Base-by-base conservation (phyloP, 2,113 vertebrate species). In the Pachypanchax playfairii region DNA sequence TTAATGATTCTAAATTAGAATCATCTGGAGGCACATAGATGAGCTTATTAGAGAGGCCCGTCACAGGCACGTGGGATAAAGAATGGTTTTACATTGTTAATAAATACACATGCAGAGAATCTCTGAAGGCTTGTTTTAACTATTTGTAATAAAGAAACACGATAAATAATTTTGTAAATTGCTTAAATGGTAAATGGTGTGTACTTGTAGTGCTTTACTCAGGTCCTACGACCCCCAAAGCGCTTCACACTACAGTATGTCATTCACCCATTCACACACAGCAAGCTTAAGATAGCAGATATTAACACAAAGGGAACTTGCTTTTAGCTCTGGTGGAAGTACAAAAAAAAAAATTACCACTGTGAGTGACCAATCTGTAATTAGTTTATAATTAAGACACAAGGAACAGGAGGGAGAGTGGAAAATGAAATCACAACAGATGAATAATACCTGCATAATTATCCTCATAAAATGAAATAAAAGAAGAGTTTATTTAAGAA, bases 401-500 rank as follows among this genome's bases (percentile, higher is more conserved):
- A 21, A 26, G 47, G 59, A 70, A 47, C 46, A 42, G 42, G 52
- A 54, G 35, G 48, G 65, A 39, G 36, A 66, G 39, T 25, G 41
- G 48, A 51, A 42, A 59, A 68, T 56, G 61, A 77, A 83, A 84
- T 59, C n/a, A 74, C 62, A 81, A 39, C 53, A 38, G 42, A 73
- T 74, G 50, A 73, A 78, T 84, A 84, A 86, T 84, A 75, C 72
- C 76, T 69, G 55, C 22, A 61, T 80, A 81, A 86, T 86, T 83
- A 70, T 61, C 61, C 79, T 29, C 43, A 68, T 70, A 41, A 61
- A 84, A 85, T 60, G 57, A 82, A 33, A n/a, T 13, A 7, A 41
- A 3, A n/a, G 15, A 12, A 51, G 56, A 42, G 49, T 51, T 46
- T 57, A 52, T 33, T 3, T 9, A 24, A 46, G 42, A 48, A 35